Conservation (phyloP, 2,113 vertebrate genomes). For the Abramis brama region DNA sequence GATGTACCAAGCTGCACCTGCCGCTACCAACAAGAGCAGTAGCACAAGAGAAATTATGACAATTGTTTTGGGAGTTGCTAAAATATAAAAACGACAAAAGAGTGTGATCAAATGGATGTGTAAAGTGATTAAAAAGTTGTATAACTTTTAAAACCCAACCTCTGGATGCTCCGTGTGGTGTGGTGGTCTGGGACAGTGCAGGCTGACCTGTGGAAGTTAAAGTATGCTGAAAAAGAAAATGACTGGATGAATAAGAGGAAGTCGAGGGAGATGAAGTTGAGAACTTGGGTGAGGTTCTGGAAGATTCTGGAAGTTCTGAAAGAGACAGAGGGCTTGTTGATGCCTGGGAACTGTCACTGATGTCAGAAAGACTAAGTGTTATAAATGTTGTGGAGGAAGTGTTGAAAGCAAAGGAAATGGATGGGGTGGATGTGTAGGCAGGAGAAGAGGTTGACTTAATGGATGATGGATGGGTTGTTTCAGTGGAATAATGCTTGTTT, state of each 20-base stretch:
- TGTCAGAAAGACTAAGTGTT: background rate
- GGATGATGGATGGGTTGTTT: background rate
- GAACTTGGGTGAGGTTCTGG: background rate
- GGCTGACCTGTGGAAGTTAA: background rate
- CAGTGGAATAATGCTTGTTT: constrained; percentile 2
- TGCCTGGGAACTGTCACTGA: background rate
- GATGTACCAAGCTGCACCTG: constrained; percentile 58
- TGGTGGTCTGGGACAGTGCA: background rate
- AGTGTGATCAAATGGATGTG: background rate
- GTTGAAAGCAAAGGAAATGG: constrained; percentile 22
- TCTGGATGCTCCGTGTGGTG: background rate
- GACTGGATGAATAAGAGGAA: background rate
- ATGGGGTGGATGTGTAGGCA: constrained; percentile 29
- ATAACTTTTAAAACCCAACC: constrained; percentile 6
- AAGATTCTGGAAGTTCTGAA: background rate
- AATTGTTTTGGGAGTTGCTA: constrained; percentile 56
- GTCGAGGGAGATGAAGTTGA: background rate
- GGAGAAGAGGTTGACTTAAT: constrained; percentile 17
- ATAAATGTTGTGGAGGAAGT: constrained; percentile 5
- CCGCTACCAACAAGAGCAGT: constrained; percentile 51
- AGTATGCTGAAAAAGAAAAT: background rate
- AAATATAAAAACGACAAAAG: background rate
- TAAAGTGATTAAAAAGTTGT: background rate
- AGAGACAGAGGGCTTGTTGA: constrained; percentile 13
- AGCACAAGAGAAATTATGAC: constrained; percentile 52